Percentiles rank a stretch among this genome's conserved stretches.
Conservation (phyloP, 2,797 vertebrate species). For the Cuculus canorus region DNA sequence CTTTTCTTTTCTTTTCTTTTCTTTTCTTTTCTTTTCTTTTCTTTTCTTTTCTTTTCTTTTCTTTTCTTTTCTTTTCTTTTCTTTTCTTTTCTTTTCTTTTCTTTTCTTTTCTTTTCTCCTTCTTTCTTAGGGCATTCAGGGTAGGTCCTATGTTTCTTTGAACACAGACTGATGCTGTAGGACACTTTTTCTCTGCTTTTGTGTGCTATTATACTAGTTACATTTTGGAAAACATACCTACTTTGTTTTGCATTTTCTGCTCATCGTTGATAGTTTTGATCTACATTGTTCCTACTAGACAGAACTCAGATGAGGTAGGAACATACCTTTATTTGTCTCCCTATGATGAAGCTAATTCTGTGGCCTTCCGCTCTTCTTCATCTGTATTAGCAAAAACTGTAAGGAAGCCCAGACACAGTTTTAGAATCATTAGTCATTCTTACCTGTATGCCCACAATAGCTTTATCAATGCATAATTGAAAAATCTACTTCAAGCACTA, state of each 20-base stretch:
- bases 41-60: background rate
- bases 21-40: background rate
- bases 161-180: background rate
- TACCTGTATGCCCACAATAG: background rate
- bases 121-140: background rate
- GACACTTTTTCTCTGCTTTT: background rate
- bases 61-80: background rate
- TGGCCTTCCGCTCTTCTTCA: background rate
- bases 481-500: background rate
- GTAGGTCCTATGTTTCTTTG: background rate
- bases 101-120: background rate
- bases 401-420: background rate
- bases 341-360: background rate
- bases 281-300: background rate
- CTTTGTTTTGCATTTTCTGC: background rate
- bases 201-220: background rate
- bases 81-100: no score
- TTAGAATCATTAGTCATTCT: background rate
- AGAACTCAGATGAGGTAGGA: background rate
- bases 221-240: background rate
- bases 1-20: no score
- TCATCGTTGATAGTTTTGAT: background rate
- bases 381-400: background rate
- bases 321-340: background rate
- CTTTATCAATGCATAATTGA: background rate